Conservation (phyloP, 2,797 vertebrate species). For the Basileuterus tristriatus region DNA sequence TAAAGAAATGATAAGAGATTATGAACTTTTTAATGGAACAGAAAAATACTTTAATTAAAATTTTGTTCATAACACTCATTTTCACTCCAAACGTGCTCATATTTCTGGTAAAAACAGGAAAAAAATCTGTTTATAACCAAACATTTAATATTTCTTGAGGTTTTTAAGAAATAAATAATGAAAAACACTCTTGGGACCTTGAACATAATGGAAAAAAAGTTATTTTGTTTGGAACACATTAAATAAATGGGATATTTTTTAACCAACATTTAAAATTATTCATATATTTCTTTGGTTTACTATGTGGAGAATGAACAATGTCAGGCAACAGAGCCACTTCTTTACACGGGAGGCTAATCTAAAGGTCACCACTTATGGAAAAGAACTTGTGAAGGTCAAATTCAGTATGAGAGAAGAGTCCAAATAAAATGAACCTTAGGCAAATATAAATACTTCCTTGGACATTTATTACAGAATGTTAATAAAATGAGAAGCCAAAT, state of each 20-base stretch:
- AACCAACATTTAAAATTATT: background rate
- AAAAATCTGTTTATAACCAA: background rate
- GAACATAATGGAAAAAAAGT: background rate
- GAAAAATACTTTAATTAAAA: background rate
- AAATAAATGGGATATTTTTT: background rate
- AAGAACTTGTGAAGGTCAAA: constrained; percentile 58
- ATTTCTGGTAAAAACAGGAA: background rate
- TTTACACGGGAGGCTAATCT: background rate
- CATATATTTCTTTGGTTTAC: background rate
- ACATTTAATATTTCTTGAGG: background rate
- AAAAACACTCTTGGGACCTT: background rate
- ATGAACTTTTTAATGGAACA: background rate
- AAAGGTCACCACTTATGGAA: constrained; percentile 53
- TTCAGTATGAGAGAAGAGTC: constrained; percentile 1
- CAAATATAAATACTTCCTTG: constrained; percentile 47
- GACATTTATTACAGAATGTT: constrained; percentile 40
- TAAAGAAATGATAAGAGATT: background rate
- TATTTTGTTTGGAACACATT: background rate
- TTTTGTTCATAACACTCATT: background rate
- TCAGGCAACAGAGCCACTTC: background rate
- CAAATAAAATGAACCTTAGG: constrained; percentile 47
- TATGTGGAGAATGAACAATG: background rate
- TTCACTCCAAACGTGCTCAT: background rate
- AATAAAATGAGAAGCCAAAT: constrained; percentile 42
- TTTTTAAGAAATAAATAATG: background rate